These are phyloP conservation scores for Lasioglossum oenotherae DNA, from an alignment of 2,888 invertebrate species.

Conservation along the genomic window DNA sequence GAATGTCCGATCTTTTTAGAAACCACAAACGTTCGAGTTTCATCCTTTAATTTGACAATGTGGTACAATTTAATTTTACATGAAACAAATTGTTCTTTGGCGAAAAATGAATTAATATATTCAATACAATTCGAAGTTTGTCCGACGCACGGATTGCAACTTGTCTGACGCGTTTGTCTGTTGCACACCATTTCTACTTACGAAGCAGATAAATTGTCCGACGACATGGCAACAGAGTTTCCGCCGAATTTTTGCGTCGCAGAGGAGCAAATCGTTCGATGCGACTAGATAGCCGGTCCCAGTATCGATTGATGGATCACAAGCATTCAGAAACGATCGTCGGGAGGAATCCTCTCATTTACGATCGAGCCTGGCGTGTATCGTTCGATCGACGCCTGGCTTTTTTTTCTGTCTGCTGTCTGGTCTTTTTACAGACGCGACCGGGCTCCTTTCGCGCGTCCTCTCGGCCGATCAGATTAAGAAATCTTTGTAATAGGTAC, in stretches of 20 bases:
- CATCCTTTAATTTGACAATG: not conserved
- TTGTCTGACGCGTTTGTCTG: not conserved
- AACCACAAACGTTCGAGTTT: not conserved
- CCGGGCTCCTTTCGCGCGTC: conserved; percentile 50
- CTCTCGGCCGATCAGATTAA: conserved; percentile 55
- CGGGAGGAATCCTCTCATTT: conserved; percentile 51
- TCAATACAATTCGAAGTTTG: not conserved
- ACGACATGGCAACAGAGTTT: not conserved
- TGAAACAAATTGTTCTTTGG: not conserved
- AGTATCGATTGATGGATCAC: conserved; percentile 69
- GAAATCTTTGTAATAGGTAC: conserved; percentile 58
- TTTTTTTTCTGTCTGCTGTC: conserved; percentile 42
- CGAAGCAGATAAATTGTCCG: not conserved
- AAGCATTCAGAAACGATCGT: conserved; percentile 53
- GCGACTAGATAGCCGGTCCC: conserved; percentile 32
- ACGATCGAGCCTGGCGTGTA: conserved; percentile 42
- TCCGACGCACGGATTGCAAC: not conserved
- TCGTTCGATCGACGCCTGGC: conserved; percentile 53
- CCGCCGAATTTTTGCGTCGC: conserved; percentile 20
- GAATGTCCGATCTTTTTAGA: not conserved
- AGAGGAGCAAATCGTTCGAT: conserved; percentile 39
- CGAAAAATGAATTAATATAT: not conserved
- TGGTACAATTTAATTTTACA: not conserved
- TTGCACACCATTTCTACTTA: not conserved
- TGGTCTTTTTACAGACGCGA: conserved; percentile 46